Percentiles rank a stretch among this genome's conserved stretches.
phyloP scores from a whole-genome alignment of 2,888 invertebrate species.

The Tetropium fuscum region DNA sequence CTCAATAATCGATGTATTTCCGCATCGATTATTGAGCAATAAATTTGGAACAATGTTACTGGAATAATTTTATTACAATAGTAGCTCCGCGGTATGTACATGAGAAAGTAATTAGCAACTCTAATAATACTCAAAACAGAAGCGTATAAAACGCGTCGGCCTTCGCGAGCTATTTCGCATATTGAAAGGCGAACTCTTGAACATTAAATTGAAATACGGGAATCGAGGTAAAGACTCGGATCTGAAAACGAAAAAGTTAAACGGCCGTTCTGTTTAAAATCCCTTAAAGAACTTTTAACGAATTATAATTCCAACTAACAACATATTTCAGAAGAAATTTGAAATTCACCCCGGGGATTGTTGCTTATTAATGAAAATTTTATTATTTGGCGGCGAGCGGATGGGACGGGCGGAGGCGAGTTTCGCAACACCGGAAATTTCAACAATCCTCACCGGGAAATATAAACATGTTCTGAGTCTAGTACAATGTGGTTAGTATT shows the following conservation, averaged over 20 bases:
- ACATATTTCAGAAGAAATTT: constrained; percentile 10
- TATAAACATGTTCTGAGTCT: constrained; percentile 8
- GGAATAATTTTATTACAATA: no score
- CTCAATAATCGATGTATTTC: no score
- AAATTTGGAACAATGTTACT: no score
- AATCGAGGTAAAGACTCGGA: neutral
- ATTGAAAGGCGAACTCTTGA: no score
- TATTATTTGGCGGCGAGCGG: constrained; percentile 20
- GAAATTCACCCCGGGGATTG: constrained; percentile 12
- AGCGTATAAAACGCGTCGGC: no score
- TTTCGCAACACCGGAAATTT: constrained; percentile 23
- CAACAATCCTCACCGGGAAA: constrained; percentile 24
- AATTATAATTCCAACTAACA: constrained; percentile 8
- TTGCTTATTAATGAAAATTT: constrained; percentile 27
- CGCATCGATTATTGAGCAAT: no score
- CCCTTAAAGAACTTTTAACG: constrained; percentile 7
- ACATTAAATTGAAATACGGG: neutral
- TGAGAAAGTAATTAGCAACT: no score
- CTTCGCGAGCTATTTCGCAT: no score
- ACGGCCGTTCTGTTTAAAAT: neutral
- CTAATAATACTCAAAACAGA: no score
- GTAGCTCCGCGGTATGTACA: no score
- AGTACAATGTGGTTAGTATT: neutral
- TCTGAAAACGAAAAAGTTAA: neutral
- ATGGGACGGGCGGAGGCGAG: constrained; percentile 11